phyloP scores from a whole-genome alignment of 1,140 invertebrate species.

The Atta texana region DNA sequence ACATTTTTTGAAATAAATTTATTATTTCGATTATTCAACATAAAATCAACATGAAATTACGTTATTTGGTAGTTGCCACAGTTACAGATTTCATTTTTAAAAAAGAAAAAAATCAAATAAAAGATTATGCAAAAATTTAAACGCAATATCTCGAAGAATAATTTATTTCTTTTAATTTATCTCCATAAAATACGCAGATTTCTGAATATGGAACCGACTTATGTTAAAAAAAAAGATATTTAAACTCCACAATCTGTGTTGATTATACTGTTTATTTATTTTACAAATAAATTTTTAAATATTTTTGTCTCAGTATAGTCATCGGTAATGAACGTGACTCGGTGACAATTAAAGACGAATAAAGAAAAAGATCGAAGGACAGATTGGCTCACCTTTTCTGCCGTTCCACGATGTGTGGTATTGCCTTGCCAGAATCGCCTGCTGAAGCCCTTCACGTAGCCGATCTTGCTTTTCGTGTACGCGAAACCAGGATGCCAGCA shows the following conservation, averaged over 20 bases:
- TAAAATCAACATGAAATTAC: not conserved
- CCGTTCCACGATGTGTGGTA: slow-evolving; percentile 92
- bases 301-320: too few species aligned
- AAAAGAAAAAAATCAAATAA: not conserved
- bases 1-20: not conserved
- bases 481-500: slow-evolving; percentile 95
- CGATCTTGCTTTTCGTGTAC: slow-evolving; percentile 90
- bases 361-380: not conserved
- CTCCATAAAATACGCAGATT: not conserved
- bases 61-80: not conserved
- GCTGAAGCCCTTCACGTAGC: slow-evolving; percentile 91
- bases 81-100: not conserved
- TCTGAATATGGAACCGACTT: not conserved
- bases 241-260: too few species aligned
- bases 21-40: not conserved
- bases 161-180: not conserved
- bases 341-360: not conserved
- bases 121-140: not conserved
- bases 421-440: slow-evolving; percentile 96
- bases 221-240: not conserved
- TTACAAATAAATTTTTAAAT: too few species aligned
- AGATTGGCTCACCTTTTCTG: slow-evolving; percentile 89
- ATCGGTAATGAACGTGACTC: not conserved
- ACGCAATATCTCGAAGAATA: not conserved
- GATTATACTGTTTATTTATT: too few species aligned